A percentile compares a stretch with the other conserved stretches of the same genome.
These are phyloP conservation scores for Manduca sexta DNA, from an alignment of 1,140 invertebrate genomes.

Conservation along the genomic window DNA sequence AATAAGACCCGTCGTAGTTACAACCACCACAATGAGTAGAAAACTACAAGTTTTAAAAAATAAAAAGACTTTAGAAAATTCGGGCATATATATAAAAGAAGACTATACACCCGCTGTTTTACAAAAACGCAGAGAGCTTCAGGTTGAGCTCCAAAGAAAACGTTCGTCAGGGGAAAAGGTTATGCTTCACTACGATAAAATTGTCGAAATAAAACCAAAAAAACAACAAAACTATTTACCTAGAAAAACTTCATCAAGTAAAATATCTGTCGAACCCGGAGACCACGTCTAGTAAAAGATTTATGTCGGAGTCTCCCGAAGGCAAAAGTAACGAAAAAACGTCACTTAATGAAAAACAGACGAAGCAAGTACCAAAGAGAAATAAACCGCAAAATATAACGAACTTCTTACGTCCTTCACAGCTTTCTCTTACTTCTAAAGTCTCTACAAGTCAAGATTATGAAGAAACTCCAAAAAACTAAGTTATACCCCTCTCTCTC, in stretches of 20 bases:
- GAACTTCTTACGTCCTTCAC: too few relatives aligned
- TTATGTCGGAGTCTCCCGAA: too few relatives aligned
- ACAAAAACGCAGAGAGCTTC: constrained; percentile 1
- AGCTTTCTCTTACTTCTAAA: too few relatives aligned
- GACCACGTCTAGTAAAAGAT: too few relatives aligned
- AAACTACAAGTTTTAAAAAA: constrained; percentile 2
- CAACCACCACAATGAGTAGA: not conserved
- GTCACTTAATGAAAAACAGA: too few relatives aligned
- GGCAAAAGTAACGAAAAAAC: too few relatives aligned
- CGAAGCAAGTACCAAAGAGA: too few relatives aligned
- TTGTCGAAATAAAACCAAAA: too few relatives aligned
- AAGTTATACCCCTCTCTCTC: constrained; percentile 6
- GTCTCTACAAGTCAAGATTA: not conserved
- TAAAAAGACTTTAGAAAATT: not conserved
- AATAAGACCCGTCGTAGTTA: not conserved
- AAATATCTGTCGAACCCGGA: too few relatives aligned
- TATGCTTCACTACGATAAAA: not conserved
- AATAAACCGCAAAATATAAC: too few relatives aligned
- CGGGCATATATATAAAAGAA: constrained; percentile 3
- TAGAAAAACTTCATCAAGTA: too few relatives aligned
- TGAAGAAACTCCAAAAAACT: constrained; percentile 3
- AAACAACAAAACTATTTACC: too few relatives aligned
- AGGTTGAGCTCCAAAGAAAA: not conserved
- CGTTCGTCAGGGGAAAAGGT: not conserved
- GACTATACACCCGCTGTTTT: not conserved